Base-by-base conservation (phyloP, 2,888 invertebrate species). In the Chrysodeixis includens region DNA sequence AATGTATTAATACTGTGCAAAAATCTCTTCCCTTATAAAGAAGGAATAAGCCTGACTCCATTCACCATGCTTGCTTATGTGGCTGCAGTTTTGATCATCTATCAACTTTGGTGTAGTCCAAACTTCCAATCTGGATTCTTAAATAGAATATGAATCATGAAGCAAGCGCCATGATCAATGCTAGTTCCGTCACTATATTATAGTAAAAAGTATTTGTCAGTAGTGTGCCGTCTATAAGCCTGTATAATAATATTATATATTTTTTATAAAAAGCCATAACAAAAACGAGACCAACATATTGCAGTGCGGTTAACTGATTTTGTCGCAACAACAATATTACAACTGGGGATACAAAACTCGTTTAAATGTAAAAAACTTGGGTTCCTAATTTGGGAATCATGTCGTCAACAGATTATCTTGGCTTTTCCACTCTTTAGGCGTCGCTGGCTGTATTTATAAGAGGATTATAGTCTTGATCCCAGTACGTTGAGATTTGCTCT, bases 331-430 rank as follows among this genome's bases (percentile, higher is more conserved):
- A 60, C 59, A 64, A 55, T 44, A 71, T 66, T 55, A 44, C n/a
- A 54, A 61, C 46, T 8, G 22, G 16, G 35, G 58, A 16, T 51
- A 32, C 35, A 54, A 84, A 86, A 85, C 78, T 85, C 84, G 88
- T 89, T 89, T 87, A 83, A 84, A 88, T 88, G 87, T 88, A 88
- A 89, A 49, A 91, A 90, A 87, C 83, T 84, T 79, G 71, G 71
- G 71, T 74, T 80, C 85, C 89, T 93, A 92, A 92, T 92, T 93
- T 90, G 83, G 82, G 82, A 92, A 91, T 86, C 91, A 86, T 91
- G 93, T 92, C 88, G 85, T 83, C 83, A 83, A 78, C 84, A 90
- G 92, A 93, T 93, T 91, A 93, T 91, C 91, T 86, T 81, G 90
- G 90, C 89, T 92, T 91, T 88, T 83, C 87, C 82, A 88, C 88